Evolutionary conservation across 2,113 vertebrate species (phyloP).

Genomic region (Crotalus viridis): DNA sequence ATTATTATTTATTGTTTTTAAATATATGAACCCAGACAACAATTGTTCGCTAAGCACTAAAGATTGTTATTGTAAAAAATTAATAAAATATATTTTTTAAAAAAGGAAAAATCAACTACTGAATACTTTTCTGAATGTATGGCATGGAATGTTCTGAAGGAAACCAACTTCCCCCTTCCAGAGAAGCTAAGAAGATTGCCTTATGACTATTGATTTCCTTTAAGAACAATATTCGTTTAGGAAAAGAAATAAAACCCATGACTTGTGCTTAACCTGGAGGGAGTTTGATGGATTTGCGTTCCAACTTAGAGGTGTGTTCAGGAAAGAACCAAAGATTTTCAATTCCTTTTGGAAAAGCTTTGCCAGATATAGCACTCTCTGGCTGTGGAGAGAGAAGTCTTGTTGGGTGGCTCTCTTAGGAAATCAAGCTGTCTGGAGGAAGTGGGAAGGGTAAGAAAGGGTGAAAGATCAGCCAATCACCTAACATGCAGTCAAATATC

Average conservation of each 20-base stretch:
- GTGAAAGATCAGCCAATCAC: not conserved
- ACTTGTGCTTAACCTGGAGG: not conserved
- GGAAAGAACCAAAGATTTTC: not conserved
- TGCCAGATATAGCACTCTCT: not conserved
- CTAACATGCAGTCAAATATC: not conserved
- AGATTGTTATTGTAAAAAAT: too few relatives aligned
- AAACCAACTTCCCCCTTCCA: not conserved
- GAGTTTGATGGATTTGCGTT: not conserved
- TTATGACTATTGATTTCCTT: not conserved
- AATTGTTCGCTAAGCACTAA: too few relatives aligned
- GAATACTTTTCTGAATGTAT: not conserved
- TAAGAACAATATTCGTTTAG: not conserved
- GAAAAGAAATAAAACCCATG: not conserved
- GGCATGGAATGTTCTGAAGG: not conserved
- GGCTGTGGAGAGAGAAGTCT: not conserved
- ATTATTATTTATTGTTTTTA: too few relatives aligned
- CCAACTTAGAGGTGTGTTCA: not conserved
- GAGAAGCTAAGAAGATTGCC: not conserved
- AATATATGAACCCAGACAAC: too few relatives aligned
- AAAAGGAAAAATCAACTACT: not conserved
- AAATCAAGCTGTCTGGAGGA: not conserved
- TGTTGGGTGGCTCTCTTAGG: not conserved
- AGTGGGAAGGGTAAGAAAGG: not conserved
- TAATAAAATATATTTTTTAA: too few relatives aligned
- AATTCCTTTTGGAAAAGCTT: not conserved